Evolutionary conservation across 2,113 vertebrate species (phyloP).

Genomic region (Ptychochromis oligacanthus): DNA sequence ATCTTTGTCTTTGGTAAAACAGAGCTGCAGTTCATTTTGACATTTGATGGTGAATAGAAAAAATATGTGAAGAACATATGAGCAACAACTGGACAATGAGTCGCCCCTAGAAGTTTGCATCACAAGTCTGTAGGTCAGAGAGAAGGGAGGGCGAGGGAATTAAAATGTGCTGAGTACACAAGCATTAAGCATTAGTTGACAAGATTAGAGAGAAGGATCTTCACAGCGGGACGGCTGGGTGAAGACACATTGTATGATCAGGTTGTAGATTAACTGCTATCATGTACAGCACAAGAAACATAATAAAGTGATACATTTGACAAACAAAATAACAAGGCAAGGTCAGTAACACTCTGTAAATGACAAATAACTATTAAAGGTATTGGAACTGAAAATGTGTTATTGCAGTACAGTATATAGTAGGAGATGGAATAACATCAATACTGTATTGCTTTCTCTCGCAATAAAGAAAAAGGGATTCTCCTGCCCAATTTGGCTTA

Average conservation of each 20-base stretch:
- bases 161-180: slow-evolving; percentile 75
- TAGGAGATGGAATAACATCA: not conserved
- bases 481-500: not conserved
- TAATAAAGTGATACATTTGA: not conserved
- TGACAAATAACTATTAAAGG: not conserved
- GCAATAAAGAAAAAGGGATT: slow-evolving; percentile 1
- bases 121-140: slow-evolving; percentile 66
- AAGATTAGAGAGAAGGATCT: slow-evolving; percentile 63
- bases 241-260: slow-evolving; percentile 50
- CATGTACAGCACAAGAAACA: not conserved
- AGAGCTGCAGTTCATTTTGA: not conserved
- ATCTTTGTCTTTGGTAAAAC: not conserved
- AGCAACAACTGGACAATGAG: not conserved
- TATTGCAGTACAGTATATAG: not conserved
- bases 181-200: slow-evolving; percentile 69
- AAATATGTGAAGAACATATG: not conserved
- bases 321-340: not conserved
- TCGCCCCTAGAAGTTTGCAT: slow-evolving; percentile 3
- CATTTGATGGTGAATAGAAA: not conserved
- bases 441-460: not conserved
- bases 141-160: slow-evolving; percentile 50
- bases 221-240: slow-evolving; percentile 8
- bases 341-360: not conserved
- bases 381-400: not conserved
- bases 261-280: slow-evolving; percentile 14